Evolutionary conservation across 2,888 invertebrate genomes (phyloP).

Genomic region (Rhodophaea formosa): DNA sequence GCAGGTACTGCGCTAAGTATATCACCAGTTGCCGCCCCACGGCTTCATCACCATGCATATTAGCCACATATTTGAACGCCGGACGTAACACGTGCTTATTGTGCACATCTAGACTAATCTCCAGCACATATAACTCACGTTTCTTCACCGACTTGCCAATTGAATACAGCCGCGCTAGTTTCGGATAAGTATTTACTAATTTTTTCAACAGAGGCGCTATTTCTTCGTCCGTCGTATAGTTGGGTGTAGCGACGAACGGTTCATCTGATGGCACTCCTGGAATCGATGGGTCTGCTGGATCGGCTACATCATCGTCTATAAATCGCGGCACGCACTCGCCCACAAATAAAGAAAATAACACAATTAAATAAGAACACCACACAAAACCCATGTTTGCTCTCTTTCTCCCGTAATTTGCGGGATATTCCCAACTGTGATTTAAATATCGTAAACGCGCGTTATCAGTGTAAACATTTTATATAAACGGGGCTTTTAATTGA

Average conservation of each 20-base stretch:
- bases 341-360: conserved; percentile 59
- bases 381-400: conserved; percentile 42
- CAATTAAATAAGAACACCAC: conserved; percentile 50
- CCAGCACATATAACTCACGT: conserved; percentile 89
- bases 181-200: conserved; percentile 83
- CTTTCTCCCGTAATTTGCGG: conserved; percentile 26
- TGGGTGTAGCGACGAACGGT: conserved; percentile 78
- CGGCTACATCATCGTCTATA: conserved; percentile 46
- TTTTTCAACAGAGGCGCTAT: conserved; percentile 83
- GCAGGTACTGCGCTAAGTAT: conserved; percentile 90
- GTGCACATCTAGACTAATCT: conserved; percentile 87
- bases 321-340: conserved; percentile 56
- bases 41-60: conserved; percentile 98
- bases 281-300: no score
- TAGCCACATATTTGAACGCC: conserved; percentile 96
- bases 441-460: conserved; percentile 42
- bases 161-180: conserved; percentile 85
- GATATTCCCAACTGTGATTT: conserved; percentile 27
- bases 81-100: conserved; percentile 84
- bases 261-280: conserved; percentile 45
- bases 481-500: conserved; percentile 24
- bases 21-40: conserved; percentile 92
- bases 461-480: conserved; percentile 45
- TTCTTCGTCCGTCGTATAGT: conserved; percentile 87
- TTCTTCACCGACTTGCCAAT: conserved; percentile 93